Conservation (phyloP, 2,113 vertebrate species). For the Xerus inauris region DNA sequence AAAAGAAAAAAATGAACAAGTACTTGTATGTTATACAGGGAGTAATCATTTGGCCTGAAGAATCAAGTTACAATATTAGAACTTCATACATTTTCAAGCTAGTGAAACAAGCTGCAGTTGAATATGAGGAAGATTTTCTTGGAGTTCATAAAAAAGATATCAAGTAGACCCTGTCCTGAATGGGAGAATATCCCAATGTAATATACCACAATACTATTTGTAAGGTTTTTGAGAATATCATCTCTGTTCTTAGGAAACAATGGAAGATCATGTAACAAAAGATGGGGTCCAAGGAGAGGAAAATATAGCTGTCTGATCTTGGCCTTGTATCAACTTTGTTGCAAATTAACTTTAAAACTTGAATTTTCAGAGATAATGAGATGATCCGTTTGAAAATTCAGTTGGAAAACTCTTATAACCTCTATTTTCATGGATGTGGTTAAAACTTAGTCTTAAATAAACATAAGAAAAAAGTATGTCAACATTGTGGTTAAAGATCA, state of each 20-base stretch:
- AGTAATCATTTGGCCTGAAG: neutral
- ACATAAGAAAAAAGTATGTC: neutral
- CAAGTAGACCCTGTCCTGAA: neutral
- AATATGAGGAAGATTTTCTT: neutral
- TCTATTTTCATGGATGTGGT: neutral
- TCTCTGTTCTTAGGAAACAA: neutral
- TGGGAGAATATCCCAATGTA: neutral
- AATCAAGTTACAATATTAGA: neutral
- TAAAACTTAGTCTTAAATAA: neutral
- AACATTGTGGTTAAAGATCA: neutral
- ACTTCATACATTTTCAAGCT: neutral
- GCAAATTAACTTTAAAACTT: slow-evolving; percentile 6
- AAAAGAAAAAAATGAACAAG: too few relatives aligned
- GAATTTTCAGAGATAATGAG: neutral
- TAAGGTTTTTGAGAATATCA: neutral
- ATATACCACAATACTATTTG: neutral
- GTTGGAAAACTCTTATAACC: neutral
- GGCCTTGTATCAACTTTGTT: neutral
- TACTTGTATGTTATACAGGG: neutral
- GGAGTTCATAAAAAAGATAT: neutral
- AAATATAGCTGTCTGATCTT: neutral
- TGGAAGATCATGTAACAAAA: neutral
- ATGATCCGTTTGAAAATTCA: neutral
- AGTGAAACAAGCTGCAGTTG: neutral
- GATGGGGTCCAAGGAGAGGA: neutral